Base-by-base conservation (phyloP, 2,113 vertebrate species). In the Hyperoodon ampullatus region DNA sequence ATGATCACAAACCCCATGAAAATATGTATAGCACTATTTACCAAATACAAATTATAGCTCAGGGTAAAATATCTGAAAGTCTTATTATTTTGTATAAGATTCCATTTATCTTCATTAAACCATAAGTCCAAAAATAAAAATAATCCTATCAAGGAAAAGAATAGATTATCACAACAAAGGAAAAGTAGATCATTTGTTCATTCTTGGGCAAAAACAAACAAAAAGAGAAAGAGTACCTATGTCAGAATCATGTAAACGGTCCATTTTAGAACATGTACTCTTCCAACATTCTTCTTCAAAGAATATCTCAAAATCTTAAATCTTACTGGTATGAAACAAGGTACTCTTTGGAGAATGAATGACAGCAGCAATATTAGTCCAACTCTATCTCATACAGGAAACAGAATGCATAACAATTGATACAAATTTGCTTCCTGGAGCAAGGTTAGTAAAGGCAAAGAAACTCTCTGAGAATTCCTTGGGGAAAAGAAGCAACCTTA, bases 401-500 rank as follows among this genome's bases (percentile, higher is more conserved):
- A 63, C 26, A 87, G 70, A 97, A 94, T 53, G 28, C 28, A 72
- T 88, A 92, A 91, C 74, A 97, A 93, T 26, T 89, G 35, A 60
- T 93, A 97, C 30, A 93, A 50, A 98, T 98, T 90, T 98, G 58
- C 47, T 97, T 92, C 1, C 28, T 94, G 94, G 44, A 97, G 26
- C 63, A 97, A 44, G 85, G 30, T 89, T 61, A 81, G 75, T 26
- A 95, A 90, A 81, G 21, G 19, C 14, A 94, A 90, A 97, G 50
- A 90, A 87, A 93, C 7, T 60, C 60, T 92, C 77, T 11, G 14
- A 94, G 3, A 21, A 94, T 24, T 87, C n/a, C 60, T 50, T 1
- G 4, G 21, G 39, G 71, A 95, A 91, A 72, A 96, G 90, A 95
- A 97, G 90, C 33, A 96, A 92, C 93, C 15, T 1, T 74, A 95